A percentile compares a stretch with the other conserved stretches of the same genome.
phyloP scores from a whole-genome alignment of 2,113 vertebrate species.

The Aspidoscelis tigris region DNA sequence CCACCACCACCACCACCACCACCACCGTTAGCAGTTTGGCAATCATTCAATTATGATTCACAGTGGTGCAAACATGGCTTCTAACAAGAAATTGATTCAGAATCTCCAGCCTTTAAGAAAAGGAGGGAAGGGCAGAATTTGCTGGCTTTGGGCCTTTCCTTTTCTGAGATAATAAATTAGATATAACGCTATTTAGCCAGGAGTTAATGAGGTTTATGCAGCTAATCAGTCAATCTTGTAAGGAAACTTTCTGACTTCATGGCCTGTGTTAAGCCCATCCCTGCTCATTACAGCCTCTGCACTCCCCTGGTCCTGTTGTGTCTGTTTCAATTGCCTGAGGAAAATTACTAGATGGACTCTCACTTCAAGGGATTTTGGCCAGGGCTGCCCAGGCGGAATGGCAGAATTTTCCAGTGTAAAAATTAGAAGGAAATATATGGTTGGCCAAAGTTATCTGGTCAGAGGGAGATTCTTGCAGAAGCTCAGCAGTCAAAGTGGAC shows the following conservation, averaged over 20 bases:
- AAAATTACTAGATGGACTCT: constrained; percentile 34
- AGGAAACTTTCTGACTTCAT: constrained; percentile 67
- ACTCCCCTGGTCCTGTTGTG: constrained; percentile 22
- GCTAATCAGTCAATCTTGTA: constrained; percentile 67
- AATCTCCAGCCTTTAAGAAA: constrained; percentile 22
- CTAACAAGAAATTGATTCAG: constrained; percentile 26
- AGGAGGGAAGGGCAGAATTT: too few relatives aligned
- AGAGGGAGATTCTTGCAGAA: neutral
- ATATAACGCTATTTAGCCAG: constrained; percentile 65
- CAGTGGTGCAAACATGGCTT: neutral
- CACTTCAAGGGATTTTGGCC: constrained; percentile 34
- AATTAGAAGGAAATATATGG: neutral
- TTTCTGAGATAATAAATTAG: constrained; percentile 63
- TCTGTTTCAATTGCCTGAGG: constrained; percentile 37
- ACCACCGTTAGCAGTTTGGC: too few relatives aligned
- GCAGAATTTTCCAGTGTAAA: neutral
- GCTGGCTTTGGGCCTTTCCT: constrained; percentile 43
- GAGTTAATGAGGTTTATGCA: constrained; percentile 67
- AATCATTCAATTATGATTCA: too few relatives aligned
- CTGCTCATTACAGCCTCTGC: constrained; percentile 52
- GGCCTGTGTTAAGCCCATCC: constrained; percentile 59
- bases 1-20: too few relatives aligned
- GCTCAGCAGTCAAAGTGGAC: neutral
- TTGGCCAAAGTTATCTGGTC: neutral
- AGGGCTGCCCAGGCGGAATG: neutral